These are phyloP conservation scores for Corbicula japonica DNA, from an alignment of 2,888 invertebrate genomes.

Conservation along the genomic window DNA sequence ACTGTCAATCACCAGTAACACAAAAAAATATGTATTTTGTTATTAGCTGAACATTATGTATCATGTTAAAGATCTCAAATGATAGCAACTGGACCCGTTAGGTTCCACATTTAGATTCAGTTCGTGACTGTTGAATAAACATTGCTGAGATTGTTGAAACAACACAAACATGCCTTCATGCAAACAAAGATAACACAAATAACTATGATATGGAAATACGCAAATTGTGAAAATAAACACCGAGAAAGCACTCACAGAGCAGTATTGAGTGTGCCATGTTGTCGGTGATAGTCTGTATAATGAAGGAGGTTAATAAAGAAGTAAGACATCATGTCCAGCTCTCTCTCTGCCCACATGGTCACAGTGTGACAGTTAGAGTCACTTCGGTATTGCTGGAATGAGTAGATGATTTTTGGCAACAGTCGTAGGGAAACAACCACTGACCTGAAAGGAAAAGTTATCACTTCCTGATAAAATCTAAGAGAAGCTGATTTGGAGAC, in stretches of 20 bases:
- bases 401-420: constrained; percentile 95
- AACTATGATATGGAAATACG: neutral
- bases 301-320: constrained; percentile 95
- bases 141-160: too few species aligned
- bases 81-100: too few species aligned
- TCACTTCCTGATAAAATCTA: neutral
- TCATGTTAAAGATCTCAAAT: too few species aligned
- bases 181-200: neutral
- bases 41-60: too few species aligned
- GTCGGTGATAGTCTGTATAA: constrained; percentile 87
- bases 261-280: constrained; percentile 49
- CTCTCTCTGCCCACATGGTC: constrained; percentile 97
- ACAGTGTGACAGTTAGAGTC: constrained; percentile 92
- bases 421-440: constrained; percentile 95
- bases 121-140: too few species aligned
- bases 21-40: too few species aligned
- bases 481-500: neutral
- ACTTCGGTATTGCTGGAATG: constrained; percentile 94
- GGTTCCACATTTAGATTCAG: too few species aligned
- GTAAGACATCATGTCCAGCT: constrained; percentile 96
- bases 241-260: constrained; percentile 40
- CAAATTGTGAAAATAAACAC: neutral
- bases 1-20: too few species aligned
- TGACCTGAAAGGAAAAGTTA: constrained; percentile 89
- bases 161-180: neutral